These are phyloP conservation scores for Lamellibrachia columna DNA, from an alignment of 2,888 invertebrate species.

Conservation along the genomic window DNA sequence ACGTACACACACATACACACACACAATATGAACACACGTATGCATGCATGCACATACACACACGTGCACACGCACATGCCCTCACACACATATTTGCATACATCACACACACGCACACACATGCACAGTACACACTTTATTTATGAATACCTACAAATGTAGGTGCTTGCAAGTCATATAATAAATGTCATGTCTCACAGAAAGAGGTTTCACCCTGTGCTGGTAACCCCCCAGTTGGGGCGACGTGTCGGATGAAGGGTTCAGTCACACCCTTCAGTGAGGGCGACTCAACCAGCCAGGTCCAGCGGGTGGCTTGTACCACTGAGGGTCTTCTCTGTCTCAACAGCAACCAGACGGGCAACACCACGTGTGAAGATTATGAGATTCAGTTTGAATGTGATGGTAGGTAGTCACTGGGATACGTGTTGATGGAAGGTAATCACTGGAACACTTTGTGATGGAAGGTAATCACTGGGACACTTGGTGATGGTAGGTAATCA, in stretches of 20 bases:
- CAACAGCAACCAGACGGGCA: background rate
- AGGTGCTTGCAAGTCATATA: no score
- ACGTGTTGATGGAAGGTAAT: background rate
- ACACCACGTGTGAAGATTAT: background rate
- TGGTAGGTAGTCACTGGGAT: background rate
- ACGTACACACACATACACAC: no score
- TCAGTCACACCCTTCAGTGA: background rate
- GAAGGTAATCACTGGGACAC: background rate
- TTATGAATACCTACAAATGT: no score
- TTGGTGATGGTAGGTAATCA: background rate
- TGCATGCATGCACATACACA: no score
- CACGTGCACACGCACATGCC: no score
- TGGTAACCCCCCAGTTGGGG: background rate
- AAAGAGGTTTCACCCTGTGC: background rate
- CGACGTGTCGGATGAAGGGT: background rate
- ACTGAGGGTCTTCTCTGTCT: background rate
- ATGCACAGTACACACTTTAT: no score
- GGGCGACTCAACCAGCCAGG: background rate
- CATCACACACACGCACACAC: no score
- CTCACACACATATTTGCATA: no score
- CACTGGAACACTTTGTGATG: background rate
- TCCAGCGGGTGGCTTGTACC: background rate
- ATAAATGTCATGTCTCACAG: background rate
- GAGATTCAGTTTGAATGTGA: background rate
- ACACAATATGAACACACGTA: no score